phyloP scores from a whole-genome alignment of 2,888 invertebrate species.

The Cephus runcator region DNA sequence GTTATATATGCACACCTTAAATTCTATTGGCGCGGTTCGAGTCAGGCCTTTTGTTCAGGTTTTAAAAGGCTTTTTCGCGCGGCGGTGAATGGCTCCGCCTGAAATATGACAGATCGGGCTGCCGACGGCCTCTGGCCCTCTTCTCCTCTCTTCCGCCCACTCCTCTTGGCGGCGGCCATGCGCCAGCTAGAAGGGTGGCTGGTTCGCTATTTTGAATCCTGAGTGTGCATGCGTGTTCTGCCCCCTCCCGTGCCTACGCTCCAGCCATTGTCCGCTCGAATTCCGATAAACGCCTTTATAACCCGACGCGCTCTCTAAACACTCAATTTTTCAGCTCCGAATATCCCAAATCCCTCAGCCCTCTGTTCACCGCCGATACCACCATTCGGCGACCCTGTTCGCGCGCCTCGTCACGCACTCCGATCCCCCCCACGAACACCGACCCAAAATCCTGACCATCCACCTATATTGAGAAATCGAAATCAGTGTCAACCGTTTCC shows the following conservation, averaged over 20 bases:
- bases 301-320: conserved; percentile 21
- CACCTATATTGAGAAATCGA: background rate
- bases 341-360: background rate
- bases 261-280: conserved; percentile 16
- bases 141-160: background rate
- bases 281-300: conserved; percentile 30
- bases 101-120: conserved; percentile 46
- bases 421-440: background rate
- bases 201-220: conserved; percentile 5
- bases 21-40: conserved; percentile 36
- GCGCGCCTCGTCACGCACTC: background rate
- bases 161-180: background rate
- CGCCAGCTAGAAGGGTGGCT: background rate
- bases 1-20: conserved; percentile 42
- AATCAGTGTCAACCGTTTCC: background rate
- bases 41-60: conserved; percentile 37
- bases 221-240: conserved; percentile 20
- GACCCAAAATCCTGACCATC: background rate
- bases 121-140: conserved; percentile 7
- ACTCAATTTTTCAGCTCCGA: conserved; percentile 18
- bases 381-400: background rate
- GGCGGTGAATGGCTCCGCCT: conserved; percentile 32
- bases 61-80: conserved; percentile 38
- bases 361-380: background rate
- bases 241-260: background rate